Evolutionary conservation across 2,888 invertebrate species (phyloP), one percentile per base, ranked within the genome.

Genomic region (Lumbricus terrestris): DNA sequence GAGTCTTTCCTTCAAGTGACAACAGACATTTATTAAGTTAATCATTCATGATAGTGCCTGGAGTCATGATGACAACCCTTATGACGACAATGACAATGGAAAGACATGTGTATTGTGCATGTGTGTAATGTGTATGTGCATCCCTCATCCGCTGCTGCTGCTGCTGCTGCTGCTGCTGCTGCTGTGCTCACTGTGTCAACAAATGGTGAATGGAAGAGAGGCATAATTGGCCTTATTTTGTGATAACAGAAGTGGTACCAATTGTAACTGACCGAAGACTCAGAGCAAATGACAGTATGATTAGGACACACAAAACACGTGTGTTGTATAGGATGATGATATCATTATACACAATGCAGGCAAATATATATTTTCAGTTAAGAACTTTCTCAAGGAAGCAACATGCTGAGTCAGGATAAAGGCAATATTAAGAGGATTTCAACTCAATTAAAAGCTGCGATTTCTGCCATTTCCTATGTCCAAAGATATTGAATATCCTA

Each of bases 151-250:
- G 29, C 69, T n/a, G n/a, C 69, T 69, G n/a, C 69, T 5, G 69
- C 69, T n/a, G n/a, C n/a, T 5, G n/a, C 29, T 69, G 69, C 29
- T 69, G 69, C 13, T 29, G n/a, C n/a, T 69, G 69, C 69, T 69
- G 69, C 69, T 69, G 69, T n/a, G n/a, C n/a, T n/a, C n/a, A n/a
- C 69, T n/a, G 69, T 69, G 69, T 69, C 69, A 69, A 69, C 69
- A 69, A 11, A 69, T 69, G 69, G 11, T 69, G 69, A 69, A 69
- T 13, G 69, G 69, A 69, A 11, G 69, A n/a, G 29, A 29, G 23
- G 47, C 23, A 47, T 47, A 15, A 47, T 23, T 47, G 47, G 47
- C 20, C 23, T 47, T 1, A 23, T 47, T 47, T 23, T 23, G 23
- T n/a, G 29, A 69, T n/a, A 69, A 69, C 29, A 69, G 69, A n/a